A percentile compares a stretch with the other conserved stretches of the same genome.
These are phyloP conservation scores for Pangasius larnaudii DNA, from an alignment of 2,797 vertebrate species.

Conservation along the genomic window DNA sequence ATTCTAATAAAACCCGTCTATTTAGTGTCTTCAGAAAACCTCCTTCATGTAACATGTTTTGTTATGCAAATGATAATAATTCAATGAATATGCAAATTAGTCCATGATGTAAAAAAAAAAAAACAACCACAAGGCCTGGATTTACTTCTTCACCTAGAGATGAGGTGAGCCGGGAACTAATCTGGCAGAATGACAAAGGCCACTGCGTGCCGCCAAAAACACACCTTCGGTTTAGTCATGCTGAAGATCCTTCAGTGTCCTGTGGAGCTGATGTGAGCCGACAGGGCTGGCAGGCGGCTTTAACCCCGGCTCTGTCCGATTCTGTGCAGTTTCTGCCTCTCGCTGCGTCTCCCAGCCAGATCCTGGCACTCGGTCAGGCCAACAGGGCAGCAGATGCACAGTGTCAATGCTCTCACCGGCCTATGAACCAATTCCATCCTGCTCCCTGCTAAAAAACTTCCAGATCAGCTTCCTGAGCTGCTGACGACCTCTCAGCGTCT, in stretches of 20 bases:
- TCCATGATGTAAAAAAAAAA: background rate
- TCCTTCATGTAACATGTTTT: background rate
- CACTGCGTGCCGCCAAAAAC: slow-evolving; percentile 12
- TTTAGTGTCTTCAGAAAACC: background rate
- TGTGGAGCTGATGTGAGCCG: slow-evolving; percentile 41
- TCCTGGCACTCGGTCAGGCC: slow-evolving; percentile 35
- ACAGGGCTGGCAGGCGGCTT: slow-evolving; percentile 32
- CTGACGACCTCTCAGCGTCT: background rate
- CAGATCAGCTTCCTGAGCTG: slow-evolving; percentile 1
- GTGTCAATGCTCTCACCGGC: slow-evolving; percentile 16
- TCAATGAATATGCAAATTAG: background rate
- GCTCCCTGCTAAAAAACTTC: background rate
- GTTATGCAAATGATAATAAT: background rate
- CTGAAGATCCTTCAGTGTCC: slow-evolving; percentile 26
- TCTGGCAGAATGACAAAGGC: slow-evolving; percentile 23
- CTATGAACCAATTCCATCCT: slow-evolving; percentile 4
- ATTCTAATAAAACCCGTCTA: background rate
- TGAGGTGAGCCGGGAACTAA: slow-evolving; percentile 15
- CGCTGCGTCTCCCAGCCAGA: slow-evolving; percentile 9
- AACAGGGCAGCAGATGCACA: slow-evolving; percentile 37
- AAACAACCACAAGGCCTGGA: background rate
- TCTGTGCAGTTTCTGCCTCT: slow-evolving; percentile 26
- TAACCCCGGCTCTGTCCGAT: slow-evolving; percentile 39
- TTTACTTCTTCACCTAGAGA: slow-evolving; percentile 25
- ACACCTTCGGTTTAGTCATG: slow-evolving; percentile 29